These are phyloP conservation scores for Rhopalosiphum maidis DNA, from an alignment of 1,140 invertebrate genomes.

Conservation along the genomic window DNA sequence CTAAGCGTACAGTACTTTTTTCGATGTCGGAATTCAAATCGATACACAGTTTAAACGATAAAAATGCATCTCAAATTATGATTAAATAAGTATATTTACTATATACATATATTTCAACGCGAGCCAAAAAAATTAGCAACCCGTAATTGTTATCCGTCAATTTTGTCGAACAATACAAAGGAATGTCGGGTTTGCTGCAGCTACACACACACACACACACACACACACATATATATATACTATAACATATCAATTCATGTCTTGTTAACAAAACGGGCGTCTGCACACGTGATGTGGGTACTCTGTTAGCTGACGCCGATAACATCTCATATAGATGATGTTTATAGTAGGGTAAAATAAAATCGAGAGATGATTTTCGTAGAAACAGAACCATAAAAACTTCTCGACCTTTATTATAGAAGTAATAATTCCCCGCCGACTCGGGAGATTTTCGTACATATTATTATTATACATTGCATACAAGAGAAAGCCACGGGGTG, in stretches of 20 bases:
- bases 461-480: not conserved
- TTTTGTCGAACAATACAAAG: not conserved
- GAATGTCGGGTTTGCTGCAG: not conserved
- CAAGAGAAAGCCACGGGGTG: not conserved
- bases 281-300: conserved; percentile 29
- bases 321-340: not conserved
- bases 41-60: not conserved
- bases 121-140: not conserved
- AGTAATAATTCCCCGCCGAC: not conserved
- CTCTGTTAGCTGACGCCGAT: not conserved
- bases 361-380: conserved; percentile 12
- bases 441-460: not conserved
- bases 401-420: not conserved
- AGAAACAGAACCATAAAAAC: not conserved
- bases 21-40: not conserved
- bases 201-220: not conserved
- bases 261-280: conserved; percentile 28
- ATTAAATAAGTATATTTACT: no score
- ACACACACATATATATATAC: not conserved
- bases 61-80: not conserved
- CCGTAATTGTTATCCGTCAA: not conserved
- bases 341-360: not conserved
- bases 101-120: not conserved
- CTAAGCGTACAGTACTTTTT: not conserved
- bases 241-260: not conserved